Base-by-base conservation (phyloP, 2,113 vertebrate genomes). In the Chloroceryle aenea region DNA sequence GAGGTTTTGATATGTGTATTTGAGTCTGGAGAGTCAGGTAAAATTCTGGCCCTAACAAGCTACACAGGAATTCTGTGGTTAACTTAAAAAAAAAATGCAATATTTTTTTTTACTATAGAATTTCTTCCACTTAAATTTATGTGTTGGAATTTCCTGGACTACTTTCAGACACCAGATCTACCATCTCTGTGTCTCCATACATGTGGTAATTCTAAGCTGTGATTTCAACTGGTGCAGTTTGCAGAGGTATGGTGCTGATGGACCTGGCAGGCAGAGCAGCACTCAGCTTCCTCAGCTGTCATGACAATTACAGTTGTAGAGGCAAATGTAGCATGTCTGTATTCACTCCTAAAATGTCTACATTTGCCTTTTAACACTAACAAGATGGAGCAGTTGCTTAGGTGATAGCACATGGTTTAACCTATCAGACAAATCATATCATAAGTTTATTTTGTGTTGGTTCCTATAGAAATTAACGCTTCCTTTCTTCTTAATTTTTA, bases 401-500 rank as follows among this genome's bases (percentile, higher is more conserved):
- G 12, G 36, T n/a, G 43, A 78, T 34, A 79, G 40, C 10, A 59
- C 68, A 14, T 34, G 14, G 6, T n/a, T 74, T 74, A 79, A 83
- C 12, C 6, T 36, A 9, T 56, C 13, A 81, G 45, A 42, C 2
- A 56, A 38, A 62, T 11, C 30, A 27, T 30, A 83, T 80, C 71
- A 73, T 89, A 76, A 96, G 30, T 42, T 92, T 30, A 34, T 93
- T 95, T 96, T 85, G 22, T 91, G 76, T 40, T 72, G 64, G 17
- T 76, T 32, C 26, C 62, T 90, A 56, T 36, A 86, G 40, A 97
- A 97, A 97, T 85, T 89, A 91, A 86, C 77, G 4, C 7, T 34
- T 58, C 2, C 34, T 78, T 79, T 7, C 26, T 77, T 9, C 55
- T 93, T 77, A 34, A 53, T 77, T 89, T 83, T 86, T 82, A 8